These are phyloP conservation scores for Mesaphorura yosii DNA, from an alignment of 1,140 invertebrate genomes.

Conservation along the genomic window DNA sequence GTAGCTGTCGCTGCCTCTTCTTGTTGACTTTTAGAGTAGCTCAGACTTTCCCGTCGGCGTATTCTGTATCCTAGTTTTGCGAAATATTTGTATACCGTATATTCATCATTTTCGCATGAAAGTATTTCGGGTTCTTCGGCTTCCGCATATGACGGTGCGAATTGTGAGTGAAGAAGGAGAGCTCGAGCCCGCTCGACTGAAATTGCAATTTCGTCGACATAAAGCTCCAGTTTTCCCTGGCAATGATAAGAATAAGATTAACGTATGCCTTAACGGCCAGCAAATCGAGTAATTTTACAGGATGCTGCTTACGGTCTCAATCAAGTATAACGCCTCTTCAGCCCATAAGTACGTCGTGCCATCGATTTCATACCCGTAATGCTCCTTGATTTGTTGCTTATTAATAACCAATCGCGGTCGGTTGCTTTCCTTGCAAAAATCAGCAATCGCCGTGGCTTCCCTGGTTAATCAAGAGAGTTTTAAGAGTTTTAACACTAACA, in stretches of 20 bases:
- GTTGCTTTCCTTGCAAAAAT: not conserved
- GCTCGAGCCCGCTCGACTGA: constrained; percentile 2
- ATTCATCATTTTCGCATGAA: not conserved
- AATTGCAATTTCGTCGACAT: not conserved
- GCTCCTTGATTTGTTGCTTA: not conserved
- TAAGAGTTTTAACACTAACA: not conserved
- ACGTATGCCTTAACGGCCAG: not conserved
- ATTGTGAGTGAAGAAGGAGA: not conserved
- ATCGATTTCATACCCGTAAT: not conserved
- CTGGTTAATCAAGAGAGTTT: not conserved
- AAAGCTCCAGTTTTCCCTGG: constrained; percentile 5
- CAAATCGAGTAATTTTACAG: not conserved
- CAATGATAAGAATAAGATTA: not conserved
- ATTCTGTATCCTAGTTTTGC: constrained; percentile 2
- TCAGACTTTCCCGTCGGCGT: not conserved
- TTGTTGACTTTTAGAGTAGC: not conserved
- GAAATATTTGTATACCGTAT: constrained; percentile 5
- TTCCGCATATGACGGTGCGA: not conserved
- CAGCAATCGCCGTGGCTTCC: not conserved
- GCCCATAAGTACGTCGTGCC: not conserved
- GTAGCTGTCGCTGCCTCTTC: not conserved
- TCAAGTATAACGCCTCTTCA: constrained; percentile 4
- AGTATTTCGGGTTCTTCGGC: too few species aligned
- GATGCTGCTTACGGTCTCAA: constrained; percentile 1
- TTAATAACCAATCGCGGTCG: not conserved